Evolutionary conservation across 2,113 vertebrate genomes (phyloP).

Genomic region (Rhinogobius similis): DNA sequence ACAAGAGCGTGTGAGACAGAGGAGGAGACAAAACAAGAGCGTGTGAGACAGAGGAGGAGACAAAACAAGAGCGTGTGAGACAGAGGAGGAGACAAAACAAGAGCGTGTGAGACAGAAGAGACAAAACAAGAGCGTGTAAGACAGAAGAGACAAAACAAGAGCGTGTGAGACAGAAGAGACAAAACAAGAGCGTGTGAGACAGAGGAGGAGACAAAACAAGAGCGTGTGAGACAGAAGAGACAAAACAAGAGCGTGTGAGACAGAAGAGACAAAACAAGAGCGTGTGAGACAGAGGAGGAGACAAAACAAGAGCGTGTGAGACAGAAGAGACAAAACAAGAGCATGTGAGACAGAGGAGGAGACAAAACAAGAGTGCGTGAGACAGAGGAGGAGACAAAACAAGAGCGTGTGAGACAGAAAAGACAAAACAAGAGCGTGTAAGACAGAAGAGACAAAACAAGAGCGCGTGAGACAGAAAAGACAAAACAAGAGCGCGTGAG

Average conservation of each 20-base stretch:
- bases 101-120: too few relatives aligned
- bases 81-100: too few relatives aligned
- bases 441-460: background rate
- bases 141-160: background rate
- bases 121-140: slow-evolving; percentile 14
- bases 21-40: background rate
- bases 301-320: slow-evolving; percentile 14
- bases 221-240: too few relatives aligned
- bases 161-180: too few relatives aligned
- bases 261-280: background rate
- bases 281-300: too few relatives aligned
- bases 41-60: too few relatives aligned
- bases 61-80: slow-evolving; percentile 14
- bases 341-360: too few relatives aligned
- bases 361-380: slow-evolving; percentile 17
- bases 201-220: too few relatives aligned
- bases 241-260: slow-evolving; percentile 14
- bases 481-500: slow-evolving; percentile 14
- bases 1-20: slow-evolving; percentile 13
- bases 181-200: slow-evolving; percentile 12
- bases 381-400: too few relatives aligned
- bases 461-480: too few relatives aligned
- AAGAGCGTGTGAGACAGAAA: too few relatives aligned
- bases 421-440: slow-evolving; percentile 11
- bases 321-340: background rate